A percentile compares a stretch with the other conserved stretches of the same genome.
Conservation (phyloP, 2,797 vertebrate genomes). For the Yasuhikotakia modesta region DNA sequence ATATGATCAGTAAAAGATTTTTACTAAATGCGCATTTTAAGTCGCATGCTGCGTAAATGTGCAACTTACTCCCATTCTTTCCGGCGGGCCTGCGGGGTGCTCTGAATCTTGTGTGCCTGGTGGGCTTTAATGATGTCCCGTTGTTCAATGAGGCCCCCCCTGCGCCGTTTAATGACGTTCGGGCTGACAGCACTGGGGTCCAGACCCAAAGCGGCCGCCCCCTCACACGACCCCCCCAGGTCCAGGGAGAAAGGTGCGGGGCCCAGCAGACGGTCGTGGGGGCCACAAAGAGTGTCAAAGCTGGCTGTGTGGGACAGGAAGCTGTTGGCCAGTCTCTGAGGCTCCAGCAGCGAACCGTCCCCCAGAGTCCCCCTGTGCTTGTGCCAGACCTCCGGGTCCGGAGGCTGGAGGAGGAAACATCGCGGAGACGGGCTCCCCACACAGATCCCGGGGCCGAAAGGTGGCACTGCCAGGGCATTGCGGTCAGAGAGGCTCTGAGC, state of each 20-base stretch:
- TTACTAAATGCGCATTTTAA: neutral
- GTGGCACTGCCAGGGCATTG: constrained; percentile 66
- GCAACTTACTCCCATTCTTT: constrained; percentile 99
- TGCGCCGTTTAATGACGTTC: constrained; percentile 87
- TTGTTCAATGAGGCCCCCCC: constrained; percentile 94
- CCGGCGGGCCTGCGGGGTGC: constrained; percentile 93
- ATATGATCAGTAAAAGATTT: neutral
- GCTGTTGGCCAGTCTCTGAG: constrained; percentile 73
- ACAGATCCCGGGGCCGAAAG: constrained; percentile 64
- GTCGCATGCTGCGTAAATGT: constrained; percentile 23
- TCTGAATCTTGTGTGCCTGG: constrained; percentile 96
- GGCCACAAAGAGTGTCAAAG: constrained; percentile 80
- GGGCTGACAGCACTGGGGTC: constrained; percentile 84
- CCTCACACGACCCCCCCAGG: constrained; percentile 67
- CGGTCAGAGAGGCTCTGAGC: constrained; percentile 80
- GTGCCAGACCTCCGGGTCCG: constrained; percentile 84
- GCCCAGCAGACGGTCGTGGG: constrained; percentile 63
- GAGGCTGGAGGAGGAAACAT: constrained; percentile 75
- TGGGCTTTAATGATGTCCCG: constrained; percentile 95
- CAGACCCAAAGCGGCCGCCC: constrained; percentile 65
- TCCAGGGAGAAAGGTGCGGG: constrained; percentile 61
- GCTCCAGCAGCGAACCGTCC: constrained; percentile 79
- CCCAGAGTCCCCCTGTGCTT: constrained; percentile 78
- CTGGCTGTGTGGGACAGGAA: constrained; percentile 74
- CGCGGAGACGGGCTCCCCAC: constrained; percentile 66